Conservation (phyloP, 2,113 vertebrate genomes). For the Brachypodius melanocephalos region DNA sequence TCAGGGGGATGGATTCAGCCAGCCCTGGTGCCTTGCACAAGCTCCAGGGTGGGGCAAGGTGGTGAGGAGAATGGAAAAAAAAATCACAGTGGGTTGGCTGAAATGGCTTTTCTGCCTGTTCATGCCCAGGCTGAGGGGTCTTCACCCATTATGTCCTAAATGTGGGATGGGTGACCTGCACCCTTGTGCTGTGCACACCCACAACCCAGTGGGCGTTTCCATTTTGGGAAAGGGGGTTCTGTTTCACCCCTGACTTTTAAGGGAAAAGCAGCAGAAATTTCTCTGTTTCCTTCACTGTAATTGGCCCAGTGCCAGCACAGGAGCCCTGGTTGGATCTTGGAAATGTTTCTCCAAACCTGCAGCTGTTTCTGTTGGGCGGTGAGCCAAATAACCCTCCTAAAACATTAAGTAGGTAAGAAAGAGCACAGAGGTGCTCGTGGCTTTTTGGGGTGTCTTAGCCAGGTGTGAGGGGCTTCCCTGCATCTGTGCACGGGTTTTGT, state of each 20-base stretch:
- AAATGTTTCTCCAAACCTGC: no score
- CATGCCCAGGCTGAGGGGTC: accelerated
- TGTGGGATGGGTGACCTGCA: background rate
- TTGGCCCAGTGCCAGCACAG: background rate
- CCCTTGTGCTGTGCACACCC: no score
- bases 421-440: background rate
- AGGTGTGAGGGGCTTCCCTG: background rate
- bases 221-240: background rate
- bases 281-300: background rate
- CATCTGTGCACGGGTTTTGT: background rate
- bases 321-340: no score
- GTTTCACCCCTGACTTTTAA: no score
- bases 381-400: background rate
- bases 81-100: background rate
- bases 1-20: background rate
- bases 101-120: background rate
- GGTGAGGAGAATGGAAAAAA: background rate
- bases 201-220: background rate
- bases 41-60: background rate
- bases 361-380: background rate
- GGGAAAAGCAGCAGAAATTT: background rate
- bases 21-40: background rate
- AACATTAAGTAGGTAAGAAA: background rate
- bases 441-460: background rate
- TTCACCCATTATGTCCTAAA: background rate